Conservation (phyloP, 2,797 vertebrate species). For the Crocidura indochinensis region DNA sequence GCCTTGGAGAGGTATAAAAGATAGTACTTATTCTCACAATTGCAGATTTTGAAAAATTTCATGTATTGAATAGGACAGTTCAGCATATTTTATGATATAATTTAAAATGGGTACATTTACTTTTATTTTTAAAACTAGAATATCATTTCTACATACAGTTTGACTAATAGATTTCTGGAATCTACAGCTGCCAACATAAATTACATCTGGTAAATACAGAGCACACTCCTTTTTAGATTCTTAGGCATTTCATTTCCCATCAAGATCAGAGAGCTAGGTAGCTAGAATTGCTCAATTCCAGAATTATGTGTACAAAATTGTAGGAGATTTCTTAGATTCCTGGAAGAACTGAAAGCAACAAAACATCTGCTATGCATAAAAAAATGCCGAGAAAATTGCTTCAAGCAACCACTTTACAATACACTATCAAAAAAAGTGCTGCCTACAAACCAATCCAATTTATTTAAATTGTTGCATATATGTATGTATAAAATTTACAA, state of each 20-base stretch:
- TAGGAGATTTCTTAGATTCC: neutral
- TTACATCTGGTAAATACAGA: no score
- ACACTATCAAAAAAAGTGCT: neutral
- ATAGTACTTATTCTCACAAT: neutral
- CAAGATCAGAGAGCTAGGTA: no score
- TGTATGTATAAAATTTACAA: neutral
- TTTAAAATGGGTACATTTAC: constrained; percentile 35
- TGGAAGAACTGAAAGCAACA: neutral
- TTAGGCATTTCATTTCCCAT: no score
- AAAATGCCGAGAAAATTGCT: neutral
- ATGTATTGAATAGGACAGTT: constrained; percentile 1
- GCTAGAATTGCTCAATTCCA: neutral
- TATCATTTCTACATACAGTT: neutral
- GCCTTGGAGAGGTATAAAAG: constrained; percentile 22
- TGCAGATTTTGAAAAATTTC: neutral
- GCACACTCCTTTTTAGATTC: no score
- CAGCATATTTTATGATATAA: constrained; percentile 36
- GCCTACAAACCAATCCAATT: neutral
- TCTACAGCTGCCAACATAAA: neutral
- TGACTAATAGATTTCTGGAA: neutral
- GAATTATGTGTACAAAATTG: constrained; percentile 37
- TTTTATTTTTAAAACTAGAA: constrained; percentile 10
- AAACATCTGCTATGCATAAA: neutral
- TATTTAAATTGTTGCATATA: neutral
- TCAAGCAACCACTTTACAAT: neutral